These are phyloP conservation scores for Cyanoramphus novaezelandiae DNA, from an alignment of 2,113 vertebrate genomes.

Conservation along the genomic window DNA sequence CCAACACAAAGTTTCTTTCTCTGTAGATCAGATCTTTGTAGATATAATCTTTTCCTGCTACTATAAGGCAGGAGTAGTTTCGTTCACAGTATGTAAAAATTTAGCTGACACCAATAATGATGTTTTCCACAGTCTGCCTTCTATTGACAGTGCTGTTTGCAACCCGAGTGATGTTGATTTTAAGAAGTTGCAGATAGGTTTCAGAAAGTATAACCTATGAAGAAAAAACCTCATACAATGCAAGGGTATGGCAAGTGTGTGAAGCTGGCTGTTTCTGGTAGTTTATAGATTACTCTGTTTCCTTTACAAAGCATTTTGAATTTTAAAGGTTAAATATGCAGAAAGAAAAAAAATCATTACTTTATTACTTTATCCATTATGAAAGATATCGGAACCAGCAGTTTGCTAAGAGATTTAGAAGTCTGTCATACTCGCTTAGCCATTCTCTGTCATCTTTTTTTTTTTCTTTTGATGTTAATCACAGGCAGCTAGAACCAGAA, in stretches of 20 bases:
- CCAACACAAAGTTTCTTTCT: not conserved
- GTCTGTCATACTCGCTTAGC: not conserved
- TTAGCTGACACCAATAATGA: not conserved
- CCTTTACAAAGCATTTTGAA: not conserved
- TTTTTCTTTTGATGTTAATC: slow-evolving; percentile 28
- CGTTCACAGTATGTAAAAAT: not conserved
- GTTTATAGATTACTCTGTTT: not conserved
- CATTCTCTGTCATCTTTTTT: slow-evolving; percentile 13
- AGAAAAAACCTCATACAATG: not conserved
- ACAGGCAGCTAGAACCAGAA: not conserved
- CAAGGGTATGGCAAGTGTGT: not conserved
- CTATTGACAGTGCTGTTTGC: not conserved
- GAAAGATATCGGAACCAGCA: not conserved
- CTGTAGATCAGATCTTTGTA: not conserved
- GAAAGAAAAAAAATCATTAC: not conserved
- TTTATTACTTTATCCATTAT: not conserved
- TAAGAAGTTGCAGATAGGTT: not conserved
- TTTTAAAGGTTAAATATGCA: not conserved
- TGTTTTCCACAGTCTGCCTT: accelerated
- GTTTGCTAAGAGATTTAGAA: not conserved
- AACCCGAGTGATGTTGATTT: not conserved
- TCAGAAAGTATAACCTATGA: not conserved
- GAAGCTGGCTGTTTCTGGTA: not conserved
- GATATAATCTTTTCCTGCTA: not conserved
- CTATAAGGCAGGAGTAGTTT: not conserved